Base-by-base conservation (phyloP, 2,888 invertebrate species). In the Trypoxylon attenuatum region DNA sequence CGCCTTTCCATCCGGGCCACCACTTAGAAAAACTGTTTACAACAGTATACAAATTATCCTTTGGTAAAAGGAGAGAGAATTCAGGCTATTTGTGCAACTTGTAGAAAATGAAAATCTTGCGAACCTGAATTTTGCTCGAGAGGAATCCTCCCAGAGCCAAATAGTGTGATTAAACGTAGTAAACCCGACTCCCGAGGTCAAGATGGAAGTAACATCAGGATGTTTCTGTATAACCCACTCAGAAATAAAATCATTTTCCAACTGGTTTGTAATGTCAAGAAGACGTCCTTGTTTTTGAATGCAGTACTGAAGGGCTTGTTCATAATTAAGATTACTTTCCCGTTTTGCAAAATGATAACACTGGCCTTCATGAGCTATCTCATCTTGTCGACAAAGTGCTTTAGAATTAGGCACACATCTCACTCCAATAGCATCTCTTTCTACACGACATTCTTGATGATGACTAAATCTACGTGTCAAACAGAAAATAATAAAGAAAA, bases 191-290 rank as follows among this genome's bases (percentile, higher is more conserved):
- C 89, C 89, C n/a, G 88, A 86, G 13, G 89, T 89, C 83, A 89
- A 87, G 5, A 89, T 74, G 22, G 86, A 83, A 1, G 77, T 73
- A 2, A 87, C 83, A 33, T 83, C 73, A 15, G 88, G 87, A 55
- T 86, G 73, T 18, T 56, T 77, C 25, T 84, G 82, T 41, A 88
- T 64, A 53, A 91, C 75, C 86, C 89, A 87, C 69, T 89, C 89
- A 6, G 90, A 90, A 16, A 91, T 68, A 73, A 90, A 90, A 78
- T 91, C 87, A 76, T 88, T 90, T 77, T 91, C 90, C 27, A 82
- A 82, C 80, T 89, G 87, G n/a, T 84, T 86, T 25, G 86, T 83
- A 52, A 91, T 85, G 59, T 88, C 88, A 6, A 89, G 76, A 27
- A 91, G 83, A 38, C 86, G 82, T 0, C 89, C 87, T n/a, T 87